These are phyloP conservation scores for Leptodactylus fallax DNA, from an alignment of 2,797 vertebrate species.

Conservation along the genomic window DNA sequence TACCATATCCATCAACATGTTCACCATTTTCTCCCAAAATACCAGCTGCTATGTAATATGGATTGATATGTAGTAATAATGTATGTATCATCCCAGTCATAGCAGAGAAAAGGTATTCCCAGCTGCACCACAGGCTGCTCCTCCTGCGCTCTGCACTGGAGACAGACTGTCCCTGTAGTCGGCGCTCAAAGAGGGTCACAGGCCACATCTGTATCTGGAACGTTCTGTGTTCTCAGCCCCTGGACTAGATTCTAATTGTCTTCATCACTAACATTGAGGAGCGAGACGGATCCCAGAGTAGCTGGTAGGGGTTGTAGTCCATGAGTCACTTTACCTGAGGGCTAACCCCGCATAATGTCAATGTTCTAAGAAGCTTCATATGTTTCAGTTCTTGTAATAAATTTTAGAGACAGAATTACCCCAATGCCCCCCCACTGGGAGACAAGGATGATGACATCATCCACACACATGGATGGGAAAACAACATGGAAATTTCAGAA, in stretches of 20 bases:
- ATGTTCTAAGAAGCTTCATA: neutral
- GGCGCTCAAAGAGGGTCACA: neutral
- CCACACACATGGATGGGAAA: neutral
- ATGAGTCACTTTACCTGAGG: neutral
- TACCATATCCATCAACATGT: too few species aligned
- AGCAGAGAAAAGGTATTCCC: neutral
- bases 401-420: neutral
- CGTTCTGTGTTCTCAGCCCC: neutral
- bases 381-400: neutral
- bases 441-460: neutral
- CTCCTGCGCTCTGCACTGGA: neutral
- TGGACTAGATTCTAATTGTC: conserved; percentile 16
- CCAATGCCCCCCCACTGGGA: neutral
- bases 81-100: neutral
- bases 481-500: neutral
- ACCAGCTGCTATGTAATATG: neutral
- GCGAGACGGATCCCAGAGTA: conserved; percentile 21
- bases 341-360: neutral
- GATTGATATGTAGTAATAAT: neutral
- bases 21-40: too few species aligned
- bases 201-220: conserved; percentile 45
- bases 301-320: neutral
- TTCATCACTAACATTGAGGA: neutral
- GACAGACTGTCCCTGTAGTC: neutral
- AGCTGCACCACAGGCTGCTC: neutral